Conservation (phyloP, 2,113 vertebrate genomes). For the Antechinus stuartii region DNA sequence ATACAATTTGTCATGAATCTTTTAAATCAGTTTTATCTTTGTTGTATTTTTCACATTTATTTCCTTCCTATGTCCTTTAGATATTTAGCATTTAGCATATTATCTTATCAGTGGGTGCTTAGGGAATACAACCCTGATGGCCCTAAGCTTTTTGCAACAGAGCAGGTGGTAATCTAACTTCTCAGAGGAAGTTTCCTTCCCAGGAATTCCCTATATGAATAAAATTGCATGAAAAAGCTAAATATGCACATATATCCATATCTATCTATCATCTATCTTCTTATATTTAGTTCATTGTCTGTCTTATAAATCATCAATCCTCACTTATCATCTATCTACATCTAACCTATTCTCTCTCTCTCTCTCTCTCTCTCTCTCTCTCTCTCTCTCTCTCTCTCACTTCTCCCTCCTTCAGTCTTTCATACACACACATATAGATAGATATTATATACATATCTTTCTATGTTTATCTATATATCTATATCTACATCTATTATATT, state of each 20-base stretch:
- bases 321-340: no score
- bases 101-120: background rate
- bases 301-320: background rate
- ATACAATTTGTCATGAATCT: background rate
- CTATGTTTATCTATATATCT: no score
- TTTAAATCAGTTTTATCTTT: no score
- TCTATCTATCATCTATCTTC: background rate
- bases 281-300: background rate
- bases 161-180: background rate
- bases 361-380: no score
- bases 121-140: background rate
- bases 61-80: background rate
- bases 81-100: background rate
- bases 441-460: no score
- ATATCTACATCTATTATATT: no score
- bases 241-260: background rate
- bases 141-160: background rate
- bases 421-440: no score
- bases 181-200: background rate
- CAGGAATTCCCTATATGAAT: background rate
- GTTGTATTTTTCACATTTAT: no score
- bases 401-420: no score
- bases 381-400: no score
- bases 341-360: no score
- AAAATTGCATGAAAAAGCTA: background rate